Base-by-base conservation (phyloP, 2,113 vertebrate species). In the Vombatus ursinus region DNA sequence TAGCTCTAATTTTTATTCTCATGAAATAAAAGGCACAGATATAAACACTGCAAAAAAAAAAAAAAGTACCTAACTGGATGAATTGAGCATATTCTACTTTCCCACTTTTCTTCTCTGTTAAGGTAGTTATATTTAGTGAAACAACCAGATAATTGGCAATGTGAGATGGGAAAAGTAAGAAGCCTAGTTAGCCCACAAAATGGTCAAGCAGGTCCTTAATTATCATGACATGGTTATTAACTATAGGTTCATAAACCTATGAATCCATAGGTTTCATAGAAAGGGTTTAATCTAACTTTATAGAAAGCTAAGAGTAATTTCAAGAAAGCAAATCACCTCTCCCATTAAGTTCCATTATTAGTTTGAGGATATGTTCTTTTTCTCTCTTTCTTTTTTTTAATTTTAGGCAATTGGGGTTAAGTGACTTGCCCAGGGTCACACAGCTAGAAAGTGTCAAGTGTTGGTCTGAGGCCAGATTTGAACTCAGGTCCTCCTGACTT, bases 251-350 rank as follows among this genome's bases (percentile, higher is more conserved):
- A 10, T 4, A 25, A 49, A 93, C n/a, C 37, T 49, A n/a, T 84
- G n/a, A 22, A 44, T 84, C n/a, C 37, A 84, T 22, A 61, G 57
- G 57, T 31, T 61, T 61, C 57, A 61, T 11, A 61, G 57, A 61
- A 28, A 57, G 54, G 54, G 54, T 28, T 22, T 44, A 57, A 92
- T 0, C 4, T 94, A 48, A 92, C 84, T 92, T 24, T 37, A 26
- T n/a, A 91, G 77, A 84, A 90, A 57, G 11, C 50, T 90, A 24
- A 84, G 37, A 44, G 23, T 93, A 92, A 95, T 95, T 95, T 96
- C 94, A 52, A 44, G 14, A 50, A 94, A 91, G 50, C 89, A 93
- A 96, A 49, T 96, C 95, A 97, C 68, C 94, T 95, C 94, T 91
- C 94, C 95, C 26, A 37, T 0, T 10, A n/a, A 94, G 48, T 94